These are phyloP conservation scores for Camelus bactrianus DNA, from an alignment of 2,113 vertebrate species.

Conservation along the genomic window DNA sequence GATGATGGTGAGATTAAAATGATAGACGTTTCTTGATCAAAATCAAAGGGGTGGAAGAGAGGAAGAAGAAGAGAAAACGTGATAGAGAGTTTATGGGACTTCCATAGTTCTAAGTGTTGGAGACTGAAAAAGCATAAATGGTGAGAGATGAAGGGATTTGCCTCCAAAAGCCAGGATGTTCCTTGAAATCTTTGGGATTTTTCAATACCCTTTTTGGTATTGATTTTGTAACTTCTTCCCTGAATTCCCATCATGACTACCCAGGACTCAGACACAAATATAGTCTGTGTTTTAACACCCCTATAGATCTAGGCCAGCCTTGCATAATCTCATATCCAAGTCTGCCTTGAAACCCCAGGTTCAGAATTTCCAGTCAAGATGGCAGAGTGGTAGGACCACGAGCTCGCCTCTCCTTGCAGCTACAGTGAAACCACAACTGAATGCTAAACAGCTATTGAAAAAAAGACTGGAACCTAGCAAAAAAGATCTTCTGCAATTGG, in stretches of 20 bases:
- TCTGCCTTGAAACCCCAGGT: neutral
- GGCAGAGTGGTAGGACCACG: too few relatives aligned
- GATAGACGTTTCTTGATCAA: neutral
- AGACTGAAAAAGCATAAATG: neutral
- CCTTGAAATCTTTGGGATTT: neutral
- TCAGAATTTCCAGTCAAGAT: neutral
- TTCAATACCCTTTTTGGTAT: neutral
- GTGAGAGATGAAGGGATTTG: neutral
- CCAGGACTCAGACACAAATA: neutral
- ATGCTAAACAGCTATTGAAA: too few relatives aligned
- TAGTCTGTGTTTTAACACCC: neutral
- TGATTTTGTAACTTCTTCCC: neutral
- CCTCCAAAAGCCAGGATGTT: neutral
- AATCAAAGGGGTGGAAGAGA: neutral
- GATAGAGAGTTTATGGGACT: neutral
- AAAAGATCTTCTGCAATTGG: too few relatives aligned
- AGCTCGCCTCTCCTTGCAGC: too few relatives aligned
- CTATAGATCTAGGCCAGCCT: neutral
- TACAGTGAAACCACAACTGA: too few relatives aligned
- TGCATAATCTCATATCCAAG: neutral
- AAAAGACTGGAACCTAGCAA: too few relatives aligned
- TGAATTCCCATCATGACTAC: neutral
- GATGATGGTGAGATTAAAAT: neutral
- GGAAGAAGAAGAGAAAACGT: constrained; percentile 7
- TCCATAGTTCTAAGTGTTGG: neutral